Evolutionary conservation across 2,113 vertebrate genomes (phyloP), one percentile per base, ranked within the genome.

Genomic region (Equus quagga): DNA sequence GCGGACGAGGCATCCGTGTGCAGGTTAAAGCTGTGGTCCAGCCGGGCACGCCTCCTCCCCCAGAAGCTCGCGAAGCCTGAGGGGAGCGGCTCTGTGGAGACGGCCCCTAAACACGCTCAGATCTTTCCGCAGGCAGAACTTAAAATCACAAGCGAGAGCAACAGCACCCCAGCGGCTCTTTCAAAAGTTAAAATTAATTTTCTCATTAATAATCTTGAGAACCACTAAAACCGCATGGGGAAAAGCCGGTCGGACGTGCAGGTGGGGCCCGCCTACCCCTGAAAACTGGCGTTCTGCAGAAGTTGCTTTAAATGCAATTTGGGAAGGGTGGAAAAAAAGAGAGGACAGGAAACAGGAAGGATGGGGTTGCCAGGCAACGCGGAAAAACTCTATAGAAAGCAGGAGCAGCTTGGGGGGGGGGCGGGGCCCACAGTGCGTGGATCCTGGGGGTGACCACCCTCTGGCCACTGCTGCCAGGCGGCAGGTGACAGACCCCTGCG

Each of bases 331-430:
- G 11, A 56, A n/a, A 81, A 69, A n/a, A 2, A 21, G 51, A 69
- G 79, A 97, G 0, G 18, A 41, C 46, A 28, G 84, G 62, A 86
- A 93, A 85, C 51, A 92, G n/a, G 31, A 85, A 97, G 97, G 96
- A 44, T 44, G 36, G 5, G 94, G 84, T 98, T 97, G 97, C 98
- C 73, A 98, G 64, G 98, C 98, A 97, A 98, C 96, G 0, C 0
- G 62, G 96, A 83, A 97, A 97, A 97, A 97, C 98, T 96, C 96
- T 97, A 98, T 97, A 98, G 98, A 98, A 98, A 98, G 97, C 95
- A 21, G 8, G 3, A 97, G 95, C 97, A 96, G 95, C 97, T 94
- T 41, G 36, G 36, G 36, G 36, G 36, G 3, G 36, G 36, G 36
- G 36, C 36, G 36, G 36, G 36, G 36, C 36, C 36, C 36, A 41